Conservation (phyloP, 2,888 invertebrate genomes). For the Oscheius myriophilus region DNA sequence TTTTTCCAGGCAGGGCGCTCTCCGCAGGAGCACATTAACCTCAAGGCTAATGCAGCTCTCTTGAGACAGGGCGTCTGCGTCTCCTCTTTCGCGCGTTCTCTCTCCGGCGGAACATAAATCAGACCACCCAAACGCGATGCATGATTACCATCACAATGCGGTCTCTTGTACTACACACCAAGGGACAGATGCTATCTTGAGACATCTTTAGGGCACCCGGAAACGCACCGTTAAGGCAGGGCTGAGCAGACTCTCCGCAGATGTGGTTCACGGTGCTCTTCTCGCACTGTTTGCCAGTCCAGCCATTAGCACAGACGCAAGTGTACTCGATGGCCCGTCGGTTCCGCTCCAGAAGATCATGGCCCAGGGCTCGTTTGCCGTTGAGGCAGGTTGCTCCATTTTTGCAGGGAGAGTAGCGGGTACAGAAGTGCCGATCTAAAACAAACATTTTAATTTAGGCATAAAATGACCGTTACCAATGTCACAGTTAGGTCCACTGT, state of each 20-base stretch:
- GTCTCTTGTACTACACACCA: conserved; percentile 23
- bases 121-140: conserved; percentile 28
- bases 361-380: conserved; percentile 1
- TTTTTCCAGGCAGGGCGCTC: conserved; percentile 11
- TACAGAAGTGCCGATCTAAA: conserved; percentile 22
- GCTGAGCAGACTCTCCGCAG: conserved; percentile 6
- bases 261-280: conserved; percentile 17
- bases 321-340: conserved; percentile 7
- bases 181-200: conserved; percentile 2
- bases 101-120: conserved; percentile 24
- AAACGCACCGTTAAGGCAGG: conserved; percentile 29
- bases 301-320: conserved; percentile 25
- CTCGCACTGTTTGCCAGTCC: conserved; percentile 21
- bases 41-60: conserved; percentile 34
- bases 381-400: conserved; percentile 28
- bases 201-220: neutral
- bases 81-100: conserved; percentile 1
- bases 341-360: neutral
- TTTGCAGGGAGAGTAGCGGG: conserved; percentile 18
- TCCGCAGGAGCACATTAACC: conserved; percentile 32
- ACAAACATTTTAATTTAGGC: neutral
- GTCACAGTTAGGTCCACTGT: conserved; percentile 24
- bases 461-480: neutral
- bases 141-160: conserved; percentile 32
- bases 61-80: conserved; percentile 26